Base-by-base conservation (phyloP, 2,888 invertebrate genomes). In the Myopa testacea region DNA sequence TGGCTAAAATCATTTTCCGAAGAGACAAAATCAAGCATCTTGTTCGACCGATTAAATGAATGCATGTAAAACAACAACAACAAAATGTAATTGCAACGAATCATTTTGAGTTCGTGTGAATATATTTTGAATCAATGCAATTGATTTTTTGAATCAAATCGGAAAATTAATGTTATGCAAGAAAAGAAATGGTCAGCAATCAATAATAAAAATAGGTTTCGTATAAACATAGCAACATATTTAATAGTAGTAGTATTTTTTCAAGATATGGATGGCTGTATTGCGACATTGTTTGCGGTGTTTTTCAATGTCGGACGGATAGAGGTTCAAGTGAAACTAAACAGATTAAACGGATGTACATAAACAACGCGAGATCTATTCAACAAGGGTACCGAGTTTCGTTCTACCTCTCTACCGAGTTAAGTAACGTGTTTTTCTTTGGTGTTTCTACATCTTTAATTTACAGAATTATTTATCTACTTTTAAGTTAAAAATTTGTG, bases 221-320 rank as follows among this genome's bases (percentile, higher is more conserved):
- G 38, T 62, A 19, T 45, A 45, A 6, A 45, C 7, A 45, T 45
- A 45, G 7, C 6, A 10, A 45, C 45, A 10, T 45, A 45, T 45
- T 70, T 38, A 70, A 52, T 52, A 45, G 6, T 10, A 6, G 10
- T 26, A 68, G 68, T 52, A 40, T 65, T 67, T 45, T 45, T 45
- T 6, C 45, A 45, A 45, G 52, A 52, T 52, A 7, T 75, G 74
- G 74, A 74, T 74, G 74, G 74, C 75, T 50, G 38, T 75, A 52
- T 37, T 60, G 55, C 10, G 45, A 45, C 45, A 45, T 45, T 75
- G 37, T 69, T 37, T 69, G 19, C 38, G 37, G 16, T 65, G 14
- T 68, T 65, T 37, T n/a, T 63, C 38, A 60, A 71, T 40, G 37
- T 71, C 74, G 74, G 74, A 74, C 74, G 74, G 74, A 74, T 74